These are phyloP conservation scores for Ammodytes dubius DNA, from an alignment of 2,113 vertebrate genomes.

Conservation along the genomic window DNA sequence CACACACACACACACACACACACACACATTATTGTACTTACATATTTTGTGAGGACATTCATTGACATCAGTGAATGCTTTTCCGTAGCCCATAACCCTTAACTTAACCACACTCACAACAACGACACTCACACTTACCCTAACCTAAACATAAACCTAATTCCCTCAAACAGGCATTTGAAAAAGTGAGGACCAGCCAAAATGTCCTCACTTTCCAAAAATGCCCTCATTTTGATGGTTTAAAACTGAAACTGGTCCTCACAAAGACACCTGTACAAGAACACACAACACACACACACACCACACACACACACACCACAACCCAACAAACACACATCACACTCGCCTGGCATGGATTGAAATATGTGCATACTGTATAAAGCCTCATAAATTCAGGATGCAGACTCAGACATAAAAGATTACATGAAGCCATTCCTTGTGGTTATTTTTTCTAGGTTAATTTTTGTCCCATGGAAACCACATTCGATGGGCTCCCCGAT, in stretches of 20 bases:
- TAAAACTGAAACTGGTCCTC: too few species aligned
- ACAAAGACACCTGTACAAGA: background rate
- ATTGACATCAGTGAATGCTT: too few species aligned
- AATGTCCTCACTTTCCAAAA: too few species aligned
- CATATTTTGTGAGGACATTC: too few species aligned
- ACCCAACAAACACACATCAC: slow-evolving; percentile 10
- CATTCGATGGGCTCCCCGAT: background rate
- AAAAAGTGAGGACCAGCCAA: too few species aligned
- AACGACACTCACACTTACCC: too few species aligned
- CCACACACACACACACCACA: slow-evolving; percentile 12
- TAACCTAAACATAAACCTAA: too few species aligned
- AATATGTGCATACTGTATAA: slow-evolving; percentile 76
- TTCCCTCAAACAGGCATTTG: too few species aligned
- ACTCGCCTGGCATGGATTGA: slow-evolving; percentile 46
- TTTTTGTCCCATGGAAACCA: slow-evolving; percentile 63
- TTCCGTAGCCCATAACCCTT: too few species aligned
- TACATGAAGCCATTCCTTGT: slow-evolving; percentile 71
- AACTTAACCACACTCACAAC: too few species aligned
- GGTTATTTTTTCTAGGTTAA: slow-evolving; percentile 64
- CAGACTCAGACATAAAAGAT: slow-evolving; percentile 74
- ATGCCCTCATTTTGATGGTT: too few species aligned
- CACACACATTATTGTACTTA: too few species aligned
- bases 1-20: background rate
- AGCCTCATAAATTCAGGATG: slow-evolving; percentile 74
- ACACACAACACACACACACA: background rate